phyloP scores from a whole-genome alignment of 2,888 invertebrate species.

The Caenorhabditis sp. region DNA sequence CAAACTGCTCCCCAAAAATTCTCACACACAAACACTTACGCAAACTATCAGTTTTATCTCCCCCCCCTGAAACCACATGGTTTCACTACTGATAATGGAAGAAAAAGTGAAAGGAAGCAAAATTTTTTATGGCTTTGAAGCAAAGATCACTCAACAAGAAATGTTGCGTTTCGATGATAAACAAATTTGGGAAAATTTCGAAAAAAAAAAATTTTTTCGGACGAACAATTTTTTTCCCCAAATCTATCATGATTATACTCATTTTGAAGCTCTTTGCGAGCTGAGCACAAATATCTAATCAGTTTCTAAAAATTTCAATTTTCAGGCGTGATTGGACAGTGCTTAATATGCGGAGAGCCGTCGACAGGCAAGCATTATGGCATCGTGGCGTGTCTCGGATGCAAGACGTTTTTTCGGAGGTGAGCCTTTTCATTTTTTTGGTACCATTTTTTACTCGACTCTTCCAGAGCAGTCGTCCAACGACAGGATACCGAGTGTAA shows the following conservation, averaged over 20 bases:
- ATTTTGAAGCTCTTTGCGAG: background rate
- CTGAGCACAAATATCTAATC: background rate
- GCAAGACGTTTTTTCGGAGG: slow-evolving; percentile 83
- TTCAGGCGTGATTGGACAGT: slow-evolving; percentile 74
- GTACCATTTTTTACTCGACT: too few relatives aligned
- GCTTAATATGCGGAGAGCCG: slow-evolving; percentile 78
- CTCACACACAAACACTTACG: background rate
- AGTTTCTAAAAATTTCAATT: background rate
- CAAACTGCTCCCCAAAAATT: background rate
- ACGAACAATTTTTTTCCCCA: too few relatives aligned
- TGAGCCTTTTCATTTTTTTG: slow-evolving; percentile 44
- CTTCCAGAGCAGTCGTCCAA: slow-evolving; percentile 83
- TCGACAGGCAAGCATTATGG: slow-evolving; percentile 83
- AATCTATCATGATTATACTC: background rate
- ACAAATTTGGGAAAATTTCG: background rate
- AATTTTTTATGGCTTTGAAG: slow-evolving; percentile 24
- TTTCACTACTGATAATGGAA: slow-evolving; percentile 13
- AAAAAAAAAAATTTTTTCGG: background rate
- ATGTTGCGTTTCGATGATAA: slow-evolving; percentile 16
- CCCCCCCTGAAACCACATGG: slow-evolving; percentile 3
- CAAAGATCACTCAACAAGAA: slow-evolving; percentile 13
- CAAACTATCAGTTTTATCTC: background rate
- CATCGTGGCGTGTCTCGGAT: slow-evolving; percentile 82
- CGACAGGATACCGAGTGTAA: slow-evolving; percentile 81
- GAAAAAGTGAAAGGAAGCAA: background rate